Evolutionary conservation across 1,140 invertebrate genomes (phyloP).

Genomic region (Plectrocnemia conspersa): DNA sequence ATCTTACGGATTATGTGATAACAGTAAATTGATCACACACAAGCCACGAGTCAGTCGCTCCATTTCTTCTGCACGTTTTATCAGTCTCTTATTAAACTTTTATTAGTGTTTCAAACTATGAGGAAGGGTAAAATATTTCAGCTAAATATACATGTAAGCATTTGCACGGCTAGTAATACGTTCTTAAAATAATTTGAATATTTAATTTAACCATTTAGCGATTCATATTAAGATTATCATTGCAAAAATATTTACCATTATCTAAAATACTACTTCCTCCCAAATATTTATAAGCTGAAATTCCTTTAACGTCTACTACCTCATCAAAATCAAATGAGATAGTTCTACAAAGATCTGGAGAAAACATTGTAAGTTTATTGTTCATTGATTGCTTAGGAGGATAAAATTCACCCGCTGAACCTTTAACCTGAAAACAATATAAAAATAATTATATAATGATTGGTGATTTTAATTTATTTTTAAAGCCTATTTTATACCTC

Average conservation of each 20-base stretch:
- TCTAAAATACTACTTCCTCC: conserved; percentile 56
- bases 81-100: too few relatives aligned
- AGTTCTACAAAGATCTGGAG: conserved; percentile 64
- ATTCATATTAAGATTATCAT: conserved; percentile 9
- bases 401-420: conserved; percentile 74
- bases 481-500: conserved; percentile 39
- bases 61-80: too few relatives aligned
- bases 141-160: too few relatives aligned
- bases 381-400: conserved; percentile 56
- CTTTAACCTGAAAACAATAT: conserved; percentile 48
- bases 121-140: too few relatives aligned
- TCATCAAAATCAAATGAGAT: conserved; percentile 54
- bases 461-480: background rate
- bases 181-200: conserved; percentile 45
- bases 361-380: conserved; percentile 59
- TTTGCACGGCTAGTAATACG: too few relatives aligned
- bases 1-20: too few relatives aligned
- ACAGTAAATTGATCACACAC: too few relatives aligned
- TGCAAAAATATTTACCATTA: conserved; percentile 48
- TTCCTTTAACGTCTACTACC: conserved; percentile 50
- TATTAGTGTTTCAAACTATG: too few relatives aligned
- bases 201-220: conserved; percentile 40
- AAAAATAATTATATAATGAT: background rate
- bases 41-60: too few relatives aligned
- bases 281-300: conserved; percentile 55